A percentile compares a stretch with the other conserved stretches of the same genome.
Evolutionary conservation across 1,140 invertebrate species (phyloP).

Genomic region (Lepidostoma basale): DNA sequence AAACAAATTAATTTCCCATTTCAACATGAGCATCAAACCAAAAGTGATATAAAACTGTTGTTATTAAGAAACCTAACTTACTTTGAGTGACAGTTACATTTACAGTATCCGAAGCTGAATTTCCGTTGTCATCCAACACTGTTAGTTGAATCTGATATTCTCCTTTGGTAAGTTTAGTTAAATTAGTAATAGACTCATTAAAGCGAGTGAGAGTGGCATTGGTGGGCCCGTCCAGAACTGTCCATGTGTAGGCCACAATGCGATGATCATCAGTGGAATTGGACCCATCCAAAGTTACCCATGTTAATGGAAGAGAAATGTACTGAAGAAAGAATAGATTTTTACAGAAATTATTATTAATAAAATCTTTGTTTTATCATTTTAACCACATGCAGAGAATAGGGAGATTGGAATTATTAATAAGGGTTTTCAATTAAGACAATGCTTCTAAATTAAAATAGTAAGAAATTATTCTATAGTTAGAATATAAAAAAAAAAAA

Average conservation of each 20-base stretch:
- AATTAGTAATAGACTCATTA: slow-evolving; percentile 73
- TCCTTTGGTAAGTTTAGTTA: slow-evolving; percentile 81
- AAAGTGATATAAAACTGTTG: no score
- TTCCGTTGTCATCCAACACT: slow-evolving; percentile 84
- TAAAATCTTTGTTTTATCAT: no score
- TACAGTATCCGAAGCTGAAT: slow-evolving; percentile 74
- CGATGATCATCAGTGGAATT: slow-evolving; percentile 85
- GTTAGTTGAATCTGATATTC: slow-evolving; percentile 83
- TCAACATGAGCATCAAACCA: no score
- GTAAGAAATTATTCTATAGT: no score
- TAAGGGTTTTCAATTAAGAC: no score
- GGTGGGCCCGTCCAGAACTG: slow-evolving; percentile 71
- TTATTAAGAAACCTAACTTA: no score
- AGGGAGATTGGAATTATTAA: no score
- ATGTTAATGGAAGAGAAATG: slow-evolving; percentile 80
- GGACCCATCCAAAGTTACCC: slow-evolving; percentile 78
- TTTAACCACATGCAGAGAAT: no score
- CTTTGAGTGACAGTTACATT: slow-evolving; percentile 88
- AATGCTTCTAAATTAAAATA: no score
- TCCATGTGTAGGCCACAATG: slow-evolving; percentile 83
- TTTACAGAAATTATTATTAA: background rate
- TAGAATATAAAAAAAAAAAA: no score
- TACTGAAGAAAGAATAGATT: slow-evolving; percentile 62
- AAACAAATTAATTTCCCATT: no score
- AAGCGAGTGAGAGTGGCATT: slow-evolving; percentile 60